These are phyloP conservation scores for Trilocha varians DNA, from an alignment of 2,888 invertebrate genomes.

Conservation along the genomic window DNA sequence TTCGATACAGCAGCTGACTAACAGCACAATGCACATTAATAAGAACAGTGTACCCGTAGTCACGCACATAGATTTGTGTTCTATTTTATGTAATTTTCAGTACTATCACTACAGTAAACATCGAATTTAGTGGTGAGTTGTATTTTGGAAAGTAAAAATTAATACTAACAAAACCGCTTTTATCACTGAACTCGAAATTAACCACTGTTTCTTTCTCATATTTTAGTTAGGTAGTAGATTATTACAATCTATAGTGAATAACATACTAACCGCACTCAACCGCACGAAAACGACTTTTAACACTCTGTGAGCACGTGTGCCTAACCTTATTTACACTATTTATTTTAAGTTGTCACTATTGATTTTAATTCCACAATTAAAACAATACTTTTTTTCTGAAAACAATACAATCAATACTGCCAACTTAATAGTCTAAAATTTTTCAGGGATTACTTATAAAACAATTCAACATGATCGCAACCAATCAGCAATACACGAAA, in stretches of 20 bases:
- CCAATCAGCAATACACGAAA: slow-evolving; percentile 52
- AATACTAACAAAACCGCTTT: slow-evolving; percentile 46
- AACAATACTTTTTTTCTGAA: slow-evolving; percentile 4
- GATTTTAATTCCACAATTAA: not conserved
- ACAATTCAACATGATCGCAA: slow-evolving; percentile 60
- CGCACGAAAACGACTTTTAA: not conserved
- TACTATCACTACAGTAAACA: slow-evolving; percentile 59
- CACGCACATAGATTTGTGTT: slow-evolving; percentile 62
- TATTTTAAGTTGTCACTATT: not conserved
- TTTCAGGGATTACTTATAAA: slow-evolving; percentile 68
- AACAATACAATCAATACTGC: slow-evolving; percentile 2
- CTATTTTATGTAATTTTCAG: slow-evolving; percentile 62
- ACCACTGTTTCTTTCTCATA: too few species aligned
- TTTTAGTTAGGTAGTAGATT: too few species aligned
- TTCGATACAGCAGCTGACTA: slow-evolving; percentile 50
- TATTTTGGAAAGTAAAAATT: slow-evolving; percentile 54
- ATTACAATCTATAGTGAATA: not conserved
- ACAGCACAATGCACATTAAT: slow-evolving; percentile 62
- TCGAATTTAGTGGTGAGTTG: slow-evolving; percentile 69
- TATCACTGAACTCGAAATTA: slow-evolving; percentile 3
- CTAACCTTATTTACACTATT: not conserved
- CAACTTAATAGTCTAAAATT: slow-evolving; percentile 10
- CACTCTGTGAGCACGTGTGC: not conserved
- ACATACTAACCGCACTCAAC: not conserved
- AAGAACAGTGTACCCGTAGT: slow-evolving; percentile 43